phyloP scores from a whole-genome alignment of 2,888 invertebrate species.

The Sinhomidia bicolor region DNA sequence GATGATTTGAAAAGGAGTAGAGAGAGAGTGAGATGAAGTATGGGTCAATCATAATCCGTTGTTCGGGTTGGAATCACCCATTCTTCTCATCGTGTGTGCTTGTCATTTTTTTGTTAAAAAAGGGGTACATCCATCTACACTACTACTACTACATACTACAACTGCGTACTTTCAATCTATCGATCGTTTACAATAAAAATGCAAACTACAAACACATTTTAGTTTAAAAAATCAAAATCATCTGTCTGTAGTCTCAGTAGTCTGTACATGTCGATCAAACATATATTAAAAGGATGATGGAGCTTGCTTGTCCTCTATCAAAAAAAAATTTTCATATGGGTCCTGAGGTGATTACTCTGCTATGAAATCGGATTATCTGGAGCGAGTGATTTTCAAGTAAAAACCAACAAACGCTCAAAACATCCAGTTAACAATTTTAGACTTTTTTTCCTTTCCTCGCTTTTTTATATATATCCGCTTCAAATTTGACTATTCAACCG shows the following conservation, averaged over 20 bases:
- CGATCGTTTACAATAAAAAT: conserved; percentile 48
- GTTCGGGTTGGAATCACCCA: conserved; percentile 57
- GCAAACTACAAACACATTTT: conserved; percentile 14
- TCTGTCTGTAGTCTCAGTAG: no score
- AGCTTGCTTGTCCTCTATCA: conserved; percentile 6
- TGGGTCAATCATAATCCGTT: conserved; percentile 66
- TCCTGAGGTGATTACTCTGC: conserved; percentile 54
- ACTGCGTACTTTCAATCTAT: conserved; percentile 29
- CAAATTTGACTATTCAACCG: conserved; percentile 34
- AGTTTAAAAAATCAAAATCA: conserved; percentile 55
- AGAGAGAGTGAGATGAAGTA: conserved; percentile 38
- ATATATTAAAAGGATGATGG: neutral
- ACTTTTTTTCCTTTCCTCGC: neutral
- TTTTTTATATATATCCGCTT: neutral
- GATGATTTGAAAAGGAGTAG: conserved; percentile 39
- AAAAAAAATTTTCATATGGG: conserved; percentile 13
- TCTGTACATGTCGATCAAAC: conserved; percentile 42
- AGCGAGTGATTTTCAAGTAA: conserved; percentile 67
- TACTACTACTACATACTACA: neutral
- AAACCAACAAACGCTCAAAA: conserved; percentile 41
- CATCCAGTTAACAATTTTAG: conserved; percentile 4
- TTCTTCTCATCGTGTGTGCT: conserved; percentile 50
- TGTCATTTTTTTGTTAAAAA: conserved; percentile 53
- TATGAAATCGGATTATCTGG: conserved; percentile 73
- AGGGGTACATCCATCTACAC: conserved; percentile 40